phyloP scores from a whole-genome alignment of 2,888 invertebrate genomes.

The Hirtodrosophila duncani region DNA sequence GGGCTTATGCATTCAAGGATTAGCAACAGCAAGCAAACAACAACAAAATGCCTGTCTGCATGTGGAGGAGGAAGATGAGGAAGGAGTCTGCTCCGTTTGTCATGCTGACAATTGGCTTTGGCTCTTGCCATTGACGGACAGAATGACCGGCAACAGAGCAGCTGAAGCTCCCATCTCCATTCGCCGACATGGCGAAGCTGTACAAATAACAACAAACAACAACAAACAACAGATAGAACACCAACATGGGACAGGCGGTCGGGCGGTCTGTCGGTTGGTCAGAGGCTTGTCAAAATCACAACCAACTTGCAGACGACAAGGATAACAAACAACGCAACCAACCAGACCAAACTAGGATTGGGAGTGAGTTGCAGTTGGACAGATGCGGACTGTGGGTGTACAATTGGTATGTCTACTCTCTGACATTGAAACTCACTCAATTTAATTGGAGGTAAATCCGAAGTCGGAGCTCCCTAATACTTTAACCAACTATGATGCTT shows the following conservation, averaged over 20 bases:
- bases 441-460: constrained; percentile 38
- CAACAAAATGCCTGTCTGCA: constrained; percentile 53
- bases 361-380: constrained; percentile 28
- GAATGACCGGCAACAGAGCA: constrained; percentile 25
- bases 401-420: constrained; percentile 25
- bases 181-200: constrained; percentile 33
- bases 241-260: neutral
- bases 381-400: constrained; percentile 40
- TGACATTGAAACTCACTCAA: constrained; percentile 50
- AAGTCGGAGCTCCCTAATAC: too few species aligned
- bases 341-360: constrained; percentile 24
- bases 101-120: constrained; percentile 70
- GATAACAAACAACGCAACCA: constrained; percentile 29
- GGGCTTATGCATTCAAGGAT: constrained; percentile 9
- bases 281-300: constrained; percentile 61
- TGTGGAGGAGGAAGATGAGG: too few species aligned
- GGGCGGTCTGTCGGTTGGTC: too few species aligned
- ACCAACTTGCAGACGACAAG: constrained; percentile 59
- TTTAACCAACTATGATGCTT: too few species aligned
- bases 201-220: constrained; percentile 43
- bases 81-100: constrained; percentile 53
- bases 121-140: constrained; percentile 39
- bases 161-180: constrained; percentile 3
- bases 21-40: constrained; percentile 21
- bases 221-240: constrained; percentile 9